Conservation (phyloP, 2,888 invertebrate species). For the Phytoseiulus persimilis region DNA sequence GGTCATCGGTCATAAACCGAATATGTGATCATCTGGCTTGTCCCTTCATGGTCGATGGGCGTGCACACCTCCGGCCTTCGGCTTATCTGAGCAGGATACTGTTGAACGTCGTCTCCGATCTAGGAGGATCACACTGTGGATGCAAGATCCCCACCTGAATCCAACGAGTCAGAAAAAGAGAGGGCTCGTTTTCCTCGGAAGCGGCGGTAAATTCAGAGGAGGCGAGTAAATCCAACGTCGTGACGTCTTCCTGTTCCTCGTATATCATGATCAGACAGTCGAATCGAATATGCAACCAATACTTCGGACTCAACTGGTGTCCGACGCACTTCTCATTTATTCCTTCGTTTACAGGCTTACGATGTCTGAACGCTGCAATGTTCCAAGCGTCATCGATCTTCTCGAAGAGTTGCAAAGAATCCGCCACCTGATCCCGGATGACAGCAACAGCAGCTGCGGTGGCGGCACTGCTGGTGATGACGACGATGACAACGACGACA, state of each 20-base stretch:
- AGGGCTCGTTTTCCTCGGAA: too few relatives aligned
- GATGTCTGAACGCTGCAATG: background rate
- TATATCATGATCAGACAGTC: too few relatives aligned
- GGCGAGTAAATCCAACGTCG: too few relatives aligned
- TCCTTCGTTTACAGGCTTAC: background rate
- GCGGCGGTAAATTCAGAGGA: too few relatives aligned
- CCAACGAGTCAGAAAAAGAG: too few relatives aligned
- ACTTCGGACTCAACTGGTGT: too few relatives aligned
- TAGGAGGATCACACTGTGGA: too few relatives aligned
- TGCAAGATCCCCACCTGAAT: too few relatives aligned
- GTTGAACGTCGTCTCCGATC: background rate
- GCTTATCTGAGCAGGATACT: background rate
- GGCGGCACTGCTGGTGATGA: background rate
- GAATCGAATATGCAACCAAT: too few relatives aligned
- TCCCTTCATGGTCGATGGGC: background rate
- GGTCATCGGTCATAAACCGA: background rate
- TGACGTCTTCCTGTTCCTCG: too few relatives aligned
- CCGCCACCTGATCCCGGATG: background rate
- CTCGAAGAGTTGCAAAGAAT: slow-evolving; percentile 10
- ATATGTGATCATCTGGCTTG: background rate
- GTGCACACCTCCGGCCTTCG: background rate
- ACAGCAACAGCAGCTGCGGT: background rate
- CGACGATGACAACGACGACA: background rate
- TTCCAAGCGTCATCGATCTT: slow-evolving; percentile 11
- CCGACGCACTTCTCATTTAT: too few relatives aligned